A percentile compares a stretch with the other conserved stretches of the same genome.
Evolutionary conservation across 2,113 vertebrate genomes (phyloP).

Genomic region (Elachura formosa): DNA sequence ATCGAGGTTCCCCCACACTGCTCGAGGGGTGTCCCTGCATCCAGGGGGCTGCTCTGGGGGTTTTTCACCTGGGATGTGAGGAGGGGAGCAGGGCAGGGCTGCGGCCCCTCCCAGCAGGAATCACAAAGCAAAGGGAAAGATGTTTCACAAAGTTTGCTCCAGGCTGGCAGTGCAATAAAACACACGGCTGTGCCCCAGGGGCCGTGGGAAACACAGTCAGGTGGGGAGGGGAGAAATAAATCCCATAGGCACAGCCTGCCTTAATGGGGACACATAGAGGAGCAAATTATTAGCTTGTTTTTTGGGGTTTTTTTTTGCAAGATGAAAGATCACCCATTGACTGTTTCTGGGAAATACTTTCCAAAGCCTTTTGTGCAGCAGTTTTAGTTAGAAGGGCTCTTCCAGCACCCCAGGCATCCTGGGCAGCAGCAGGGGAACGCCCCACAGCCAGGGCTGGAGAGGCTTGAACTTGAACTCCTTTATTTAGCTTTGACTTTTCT

Average conservation of each 20-base stretch:
- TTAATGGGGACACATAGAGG: background rate
- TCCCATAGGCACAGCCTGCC: background rate
- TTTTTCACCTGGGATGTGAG: background rate
- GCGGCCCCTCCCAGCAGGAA: background rate
- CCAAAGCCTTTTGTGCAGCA: constrained; percentile 7
- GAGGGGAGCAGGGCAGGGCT: background rate
- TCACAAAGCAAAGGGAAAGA: background rate
- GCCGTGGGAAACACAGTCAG: background rate
- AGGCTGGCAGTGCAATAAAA: background rate
- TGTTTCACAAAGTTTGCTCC: background rate
- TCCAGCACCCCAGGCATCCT: background rate
- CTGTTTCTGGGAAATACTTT: constrained; percentile 23
- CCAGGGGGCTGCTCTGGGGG: accelerated
- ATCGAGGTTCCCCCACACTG: accelerated
- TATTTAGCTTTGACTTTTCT: constrained; percentile 64
- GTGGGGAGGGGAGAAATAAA: background rate
- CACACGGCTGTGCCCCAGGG: background rate
- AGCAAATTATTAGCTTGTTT: background rate
- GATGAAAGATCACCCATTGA: constrained; percentile 24
- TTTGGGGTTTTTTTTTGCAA: background rate
- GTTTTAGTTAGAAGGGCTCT: constrained; percentile 59
- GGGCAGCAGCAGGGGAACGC: background rate
- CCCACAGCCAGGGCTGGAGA: background rate
- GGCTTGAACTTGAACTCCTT: constrained; percentile 64
- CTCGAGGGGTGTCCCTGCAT: background rate